phyloP scores from a whole-genome alignment of 2,113 vertebrate genomes.

The Lontra canadensis region DNA sequence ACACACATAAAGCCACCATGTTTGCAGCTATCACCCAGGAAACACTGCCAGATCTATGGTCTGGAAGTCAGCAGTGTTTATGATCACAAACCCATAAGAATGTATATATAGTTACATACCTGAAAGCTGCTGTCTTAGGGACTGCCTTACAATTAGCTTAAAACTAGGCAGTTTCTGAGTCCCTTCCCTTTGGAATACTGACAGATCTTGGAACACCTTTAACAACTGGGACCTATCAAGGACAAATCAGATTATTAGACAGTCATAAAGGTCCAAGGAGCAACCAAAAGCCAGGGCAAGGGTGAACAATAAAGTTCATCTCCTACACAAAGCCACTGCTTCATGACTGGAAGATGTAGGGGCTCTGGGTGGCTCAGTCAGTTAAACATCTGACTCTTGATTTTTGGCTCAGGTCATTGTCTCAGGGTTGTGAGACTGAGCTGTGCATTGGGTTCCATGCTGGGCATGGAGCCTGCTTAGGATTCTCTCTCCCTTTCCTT shows the following conservation, averaged over 20 bases:
- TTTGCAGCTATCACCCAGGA: not conserved
- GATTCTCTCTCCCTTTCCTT: not conserved
- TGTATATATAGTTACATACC: not conserved
- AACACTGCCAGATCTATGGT: not conserved
- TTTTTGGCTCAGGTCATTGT: not conserved
- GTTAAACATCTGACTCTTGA: not conserved
- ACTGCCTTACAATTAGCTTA: not conserved
- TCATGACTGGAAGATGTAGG: not conserved
- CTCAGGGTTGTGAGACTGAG: not conserved
- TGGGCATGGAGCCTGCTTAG: not conserved
- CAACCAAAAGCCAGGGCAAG: not conserved
- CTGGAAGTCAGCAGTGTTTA: not conserved
- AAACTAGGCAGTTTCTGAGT: not conserved
- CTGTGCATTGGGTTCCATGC: not conserved
- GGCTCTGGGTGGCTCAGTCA: not conserved
- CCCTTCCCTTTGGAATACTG: not conserved
- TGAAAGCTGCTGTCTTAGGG: not conserved
- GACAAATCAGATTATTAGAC: not conserved
- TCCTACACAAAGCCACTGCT: not conserved
- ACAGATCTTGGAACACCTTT: not conserved
- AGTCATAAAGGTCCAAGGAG: not conserved
- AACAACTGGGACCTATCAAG: not conserved
- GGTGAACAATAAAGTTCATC: not conserved
- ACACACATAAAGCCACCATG: not conserved
- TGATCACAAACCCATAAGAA: not conserved